Conservation (phyloP, 2,888 invertebrate genomes). For the Pyralis farinalis region DNA sequence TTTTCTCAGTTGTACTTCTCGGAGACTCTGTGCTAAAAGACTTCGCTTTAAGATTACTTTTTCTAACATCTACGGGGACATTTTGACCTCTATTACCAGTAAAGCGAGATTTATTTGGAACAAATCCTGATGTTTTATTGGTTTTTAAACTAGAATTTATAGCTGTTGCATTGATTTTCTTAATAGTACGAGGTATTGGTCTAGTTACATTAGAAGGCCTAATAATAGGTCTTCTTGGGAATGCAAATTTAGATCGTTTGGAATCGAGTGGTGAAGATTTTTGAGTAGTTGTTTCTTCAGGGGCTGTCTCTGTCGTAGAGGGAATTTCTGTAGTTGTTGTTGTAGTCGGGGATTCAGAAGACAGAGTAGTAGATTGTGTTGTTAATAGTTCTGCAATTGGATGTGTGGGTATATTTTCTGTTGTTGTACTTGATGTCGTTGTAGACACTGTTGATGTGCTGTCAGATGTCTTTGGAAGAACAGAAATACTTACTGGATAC, state of each 20-base stretch:
- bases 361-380: conserved; percentile 24
- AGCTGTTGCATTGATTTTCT: conserved; percentile 49
- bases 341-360: conserved; percentile 22
- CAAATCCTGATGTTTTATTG: conserved; percentile 58
- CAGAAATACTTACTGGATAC: conserved; percentile 49
- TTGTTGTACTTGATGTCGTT: conserved; percentile 11
- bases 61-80: conserved; percentile 64
- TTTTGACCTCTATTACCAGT: conserved; percentile 59
- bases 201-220: conserved; percentile 57
- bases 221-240: conserved; percentile 58
- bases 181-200: conserved; percentile 33
- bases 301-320: conserved; percentile 40
- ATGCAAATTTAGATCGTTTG: conserved; percentile 63
- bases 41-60: conserved; percentile 42
- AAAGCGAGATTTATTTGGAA: conserved; percentile 56
- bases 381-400: conserved; percentile 37
- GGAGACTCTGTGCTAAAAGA: conserved; percentile 59
- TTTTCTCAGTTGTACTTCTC: conserved; percentile 61
- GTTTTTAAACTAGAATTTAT: conserved; percentile 45
- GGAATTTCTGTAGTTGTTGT: conserved; percentile 27
- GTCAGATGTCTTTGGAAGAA: conserved; percentile 30
- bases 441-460: conserved; percentile 25
- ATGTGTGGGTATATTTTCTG: conserved; percentile 28
- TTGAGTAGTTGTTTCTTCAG: conserved; percentile 52
- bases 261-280: conserved; percentile 50